Evolutionary conservation across 1,140 invertebrate genomes (phyloP).

Genomic region (Ruditapes philippinarum): DNA sequence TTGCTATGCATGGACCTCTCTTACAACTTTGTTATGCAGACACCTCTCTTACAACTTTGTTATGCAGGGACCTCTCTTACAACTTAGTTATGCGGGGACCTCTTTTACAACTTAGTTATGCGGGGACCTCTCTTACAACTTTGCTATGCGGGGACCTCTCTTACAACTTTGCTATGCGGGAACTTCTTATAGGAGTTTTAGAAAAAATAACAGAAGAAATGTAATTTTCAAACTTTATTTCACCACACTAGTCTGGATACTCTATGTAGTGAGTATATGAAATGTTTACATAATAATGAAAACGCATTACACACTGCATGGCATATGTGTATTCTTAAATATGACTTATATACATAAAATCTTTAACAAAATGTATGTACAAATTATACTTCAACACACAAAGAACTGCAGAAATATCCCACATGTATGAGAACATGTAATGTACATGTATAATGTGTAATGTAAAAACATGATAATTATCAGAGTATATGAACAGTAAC

Average conservation of each 20-base stretch:
- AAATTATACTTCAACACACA: slow-evolving; percentile 3
- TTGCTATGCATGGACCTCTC: too few species aligned
- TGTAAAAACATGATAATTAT: too few species aligned
- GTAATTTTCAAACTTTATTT: slow-evolving; percentile 4
- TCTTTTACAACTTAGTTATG: too few species aligned
- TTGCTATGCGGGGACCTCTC: too few species aligned
- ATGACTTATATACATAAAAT: slow-evolving; percentile 26
- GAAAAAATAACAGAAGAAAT: background rate
- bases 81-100: too few species aligned
- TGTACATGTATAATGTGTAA: background rate
- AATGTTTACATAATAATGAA: slow-evolving; percentile 2
- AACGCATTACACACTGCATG: slow-evolving; percentile 1
- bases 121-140: too few species aligned
- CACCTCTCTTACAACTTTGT: too few species aligned
- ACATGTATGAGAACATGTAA: background rate
- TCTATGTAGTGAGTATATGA: slow-evolving; percentile 27
- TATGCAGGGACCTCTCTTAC: too few species aligned
- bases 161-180: too few species aligned
- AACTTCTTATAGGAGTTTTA: too few species aligned
- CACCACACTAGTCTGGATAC: slow-evolving; percentile 10
- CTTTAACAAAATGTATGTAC: slow-evolving; percentile 30
- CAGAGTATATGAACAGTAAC: background rate
- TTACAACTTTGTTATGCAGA: too few species aligned
- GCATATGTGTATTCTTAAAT: slow-evolving; percentile 13
- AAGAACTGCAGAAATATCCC: background rate